A percentile compares a stretch with the other conserved stretches of the same genome.
phyloP scores from a whole-genome alignment of 2,797 vertebrate species.

The Poecilia picta region DNA sequence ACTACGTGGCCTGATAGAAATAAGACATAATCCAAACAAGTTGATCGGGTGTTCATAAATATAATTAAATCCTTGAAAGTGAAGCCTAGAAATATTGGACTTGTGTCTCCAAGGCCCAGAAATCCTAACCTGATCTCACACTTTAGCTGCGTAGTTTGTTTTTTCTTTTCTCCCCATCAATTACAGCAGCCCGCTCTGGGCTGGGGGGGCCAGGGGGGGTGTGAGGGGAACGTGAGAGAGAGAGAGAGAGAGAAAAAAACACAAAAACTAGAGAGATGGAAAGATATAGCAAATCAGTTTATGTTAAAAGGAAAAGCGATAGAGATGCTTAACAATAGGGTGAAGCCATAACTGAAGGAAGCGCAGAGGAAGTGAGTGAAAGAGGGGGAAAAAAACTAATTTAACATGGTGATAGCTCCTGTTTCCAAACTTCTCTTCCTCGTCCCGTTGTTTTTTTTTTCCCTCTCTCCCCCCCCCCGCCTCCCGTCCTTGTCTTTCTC shows the following conservation, averaged over 20 bases:
- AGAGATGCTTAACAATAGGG: constrained; percentile 22
- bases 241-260: constrained; percentile 17
- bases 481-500: constrained; percentile 48
- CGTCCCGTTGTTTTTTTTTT: constrained; percentile 2
- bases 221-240: constrained; percentile 38
- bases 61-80: constrained; percentile 71
- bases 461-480: constrained; percentile 9
- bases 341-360: constrained; percentile 28
- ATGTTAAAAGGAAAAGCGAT: constrained; percentile 15
- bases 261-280: constrained; percentile 14
- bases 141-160: constrained; percentile 73
- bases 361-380: constrained; percentile 35
- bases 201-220: constrained; percentile 51
- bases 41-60: constrained; percentile 52
- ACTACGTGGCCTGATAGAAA: constrained; percentile 46
- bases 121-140: constrained; percentile 78
- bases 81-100: constrained; percentile 61
- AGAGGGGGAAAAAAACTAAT: constrained; percentile 42
- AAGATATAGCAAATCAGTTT: constrained; percentile 24
- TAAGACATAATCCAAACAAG: constrained; percentile 42
- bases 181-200: constrained; percentile 68
- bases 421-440: constrained; percentile 45
- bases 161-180: constrained; percentile 78
- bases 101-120: constrained; percentile 51
- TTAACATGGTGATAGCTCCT: constrained; percentile 53